Evolutionary conservation across 2,888 invertebrate genomes (phyloP), one percentile per base, ranked within the genome.

Genomic region (Ethmia dodecea): DNA sequence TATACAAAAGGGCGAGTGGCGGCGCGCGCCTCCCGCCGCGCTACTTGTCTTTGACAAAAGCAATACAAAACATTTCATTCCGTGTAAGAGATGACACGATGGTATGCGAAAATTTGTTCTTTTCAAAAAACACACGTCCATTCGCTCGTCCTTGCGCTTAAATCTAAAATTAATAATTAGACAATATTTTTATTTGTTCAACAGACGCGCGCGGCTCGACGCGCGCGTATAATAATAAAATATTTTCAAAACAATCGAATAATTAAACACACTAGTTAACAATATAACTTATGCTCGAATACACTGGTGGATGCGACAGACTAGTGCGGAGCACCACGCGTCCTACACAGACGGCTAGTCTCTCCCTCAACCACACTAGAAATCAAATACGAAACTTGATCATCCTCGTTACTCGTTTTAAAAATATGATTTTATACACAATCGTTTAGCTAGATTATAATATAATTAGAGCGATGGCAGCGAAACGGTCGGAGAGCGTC

Each of bases 181-280:
- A 83, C 83, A 84, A 84, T 84, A 83, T 80, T 79, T 74, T 78
- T 78, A 81, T 81, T 83, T 75, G 84, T 83, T 86, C 86, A 86
- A 86, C 86, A 84, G 81, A 84, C 84, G 83, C 84, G 81, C 77
- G 77, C 77, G 71, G 55, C 65, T 57, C 71, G 62, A 53, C 67
- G 73, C 81, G 75, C 81, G 79, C 83, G 81, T 83, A 81, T 84
- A 72, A 81, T 83, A 83, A 83, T 83, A 86, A 84, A 84, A 81
- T 80, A 81, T 81, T 86, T 81, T 84, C 77, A 86, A 84, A 86
- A 84, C 86, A 84, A 86, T 86, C 84, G 84, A 84, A 86, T 83
- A 83, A 81, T 83, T 84, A 84, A 84, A 86, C 84, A 84, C 86
- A 86, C 86, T 86, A 84, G 86, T 84, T 80, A 86, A 86, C 86